Percentiles rank a stretch among this genome's conserved stretches.
These are phyloP conservation scores for Troilus luridus DNA, from an alignment of 2,888 invertebrate genomes.

Conservation along the genomic window DNA sequence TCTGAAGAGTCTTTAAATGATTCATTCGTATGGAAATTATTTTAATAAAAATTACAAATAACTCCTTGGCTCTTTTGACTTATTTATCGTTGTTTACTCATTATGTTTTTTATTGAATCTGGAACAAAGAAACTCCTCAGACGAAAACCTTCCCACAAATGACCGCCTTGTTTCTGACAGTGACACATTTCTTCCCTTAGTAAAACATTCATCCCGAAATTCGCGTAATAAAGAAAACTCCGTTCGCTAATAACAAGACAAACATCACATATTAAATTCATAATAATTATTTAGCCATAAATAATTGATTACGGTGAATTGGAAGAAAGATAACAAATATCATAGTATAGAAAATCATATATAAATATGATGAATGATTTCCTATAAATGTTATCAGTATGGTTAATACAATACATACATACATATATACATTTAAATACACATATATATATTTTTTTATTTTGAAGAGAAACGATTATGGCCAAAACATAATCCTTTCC, in stretches of 20 bases:
- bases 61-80: too few species aligned
- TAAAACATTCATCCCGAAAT: neutral
- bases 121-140: neutral
- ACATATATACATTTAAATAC: too few species aligned
- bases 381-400: too few species aligned
- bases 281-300: neutral
- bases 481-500: too few species aligned
- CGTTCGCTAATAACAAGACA: neutral
- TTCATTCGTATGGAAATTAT: too few species aligned
- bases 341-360: too few species aligned
- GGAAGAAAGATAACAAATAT: neutral
- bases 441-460: too few species aligned
- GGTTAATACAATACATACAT: too few species aligned
- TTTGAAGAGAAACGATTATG: too few species aligned
- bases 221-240: neutral
- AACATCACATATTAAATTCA: neutral
- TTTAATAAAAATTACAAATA: too few species aligned
- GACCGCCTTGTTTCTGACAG: neutral
- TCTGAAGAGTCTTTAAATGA: too few species aligned
- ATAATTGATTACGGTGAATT: neutral
- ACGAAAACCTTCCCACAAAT: neutral
- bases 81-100: neutral
- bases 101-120: neutral
- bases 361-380: too few species aligned
- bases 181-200: conserved; percentile 3